These are phyloP conservation scores for Lasiommata megera DNA, from an alignment of 2,888 invertebrate genomes.

Conservation along the genomic window DNA sequence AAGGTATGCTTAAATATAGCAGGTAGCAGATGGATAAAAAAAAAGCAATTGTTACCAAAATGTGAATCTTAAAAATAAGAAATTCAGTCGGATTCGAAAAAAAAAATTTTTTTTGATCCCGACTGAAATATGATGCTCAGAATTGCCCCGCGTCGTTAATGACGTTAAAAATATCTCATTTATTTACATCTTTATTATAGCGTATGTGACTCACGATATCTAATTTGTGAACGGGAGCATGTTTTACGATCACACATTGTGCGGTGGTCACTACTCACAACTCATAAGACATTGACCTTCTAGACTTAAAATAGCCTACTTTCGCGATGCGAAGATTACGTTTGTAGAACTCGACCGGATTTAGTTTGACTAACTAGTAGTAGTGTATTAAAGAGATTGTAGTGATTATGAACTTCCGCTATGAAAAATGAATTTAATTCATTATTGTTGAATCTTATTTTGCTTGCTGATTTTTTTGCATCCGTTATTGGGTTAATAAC, in stretches of 20 bases:
- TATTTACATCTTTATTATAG: constrained; percentile 16
- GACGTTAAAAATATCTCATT: constrained; percentile 8
- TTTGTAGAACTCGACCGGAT: constrained; percentile 15
- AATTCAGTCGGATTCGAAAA: no score
- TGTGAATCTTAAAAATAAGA: no score
- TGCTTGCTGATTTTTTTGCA: no score
- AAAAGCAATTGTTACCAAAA: no score
- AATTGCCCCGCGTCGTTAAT: not conserved
- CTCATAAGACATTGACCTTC: constrained; percentile 67
- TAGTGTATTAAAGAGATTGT: no score
- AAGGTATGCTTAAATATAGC: no score
- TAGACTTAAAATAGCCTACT: constrained; percentile 49
- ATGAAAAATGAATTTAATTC: not conserved
- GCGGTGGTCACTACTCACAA: constrained; percentile 43
- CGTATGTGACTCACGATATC: constrained; percentile 29
- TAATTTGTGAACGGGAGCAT: constrained; percentile 32
- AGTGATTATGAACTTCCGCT: not conserved
- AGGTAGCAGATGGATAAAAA: no score
- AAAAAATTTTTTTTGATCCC: not conserved
- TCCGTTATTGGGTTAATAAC: no score
- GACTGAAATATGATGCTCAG: not conserved
- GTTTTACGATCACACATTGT: constrained; percentile 43
- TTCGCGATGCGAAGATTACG: constrained; percentile 18
- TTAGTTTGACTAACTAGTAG: not conserved
- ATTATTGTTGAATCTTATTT: not conserved